Evolutionary conservation across 1,140 invertebrate species (phyloP), one percentile per base, ranked within the genome.

Genomic region (Cotesia glomerata): DNA sequence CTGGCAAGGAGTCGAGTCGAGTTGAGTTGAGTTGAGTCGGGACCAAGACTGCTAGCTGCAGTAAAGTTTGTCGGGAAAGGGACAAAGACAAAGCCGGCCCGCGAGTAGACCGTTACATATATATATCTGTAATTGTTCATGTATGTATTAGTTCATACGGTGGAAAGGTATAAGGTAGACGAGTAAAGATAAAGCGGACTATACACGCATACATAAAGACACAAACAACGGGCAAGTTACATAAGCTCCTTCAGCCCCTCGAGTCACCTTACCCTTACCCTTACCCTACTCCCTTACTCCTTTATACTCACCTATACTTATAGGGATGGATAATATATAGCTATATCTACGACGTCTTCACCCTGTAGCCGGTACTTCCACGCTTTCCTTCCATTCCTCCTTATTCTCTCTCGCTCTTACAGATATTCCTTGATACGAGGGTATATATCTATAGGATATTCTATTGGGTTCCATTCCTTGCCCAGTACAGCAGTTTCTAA

Each of bases 401-500:
- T 73, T 75, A 61, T 65, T 26, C 26, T 26, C 26, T 26, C 61
- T 64, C 65, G 54, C 69, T 77, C 69, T 32, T 51, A 69, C 34
- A 58, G 39, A 68, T 62, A 14, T 69, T 32, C 65, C 54, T 56
- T 71, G 54, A 14, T 59, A 26, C 62, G 34, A 35, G 35, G 26
- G 26, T 68, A 26, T 58, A 54, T 71, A 26, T 65, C 74, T 16
- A 71, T 71, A 63, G 76, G 64, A 79, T 77, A 51, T 76, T 80
- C 80, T 80, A 82, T 82, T 81, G 84, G 81, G 81, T 84, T 45
- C 39, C 39, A 45, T 45, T 45, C 39, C 39, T 45, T 45, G 39
- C 39, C 39, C 39, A 45, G 26, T 26, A 26, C 84, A 82, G 84
- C 82, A 83, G 84, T 84, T 85, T 87, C 83, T 86, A 87, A 86